Evolutionary conservation across 2,888 invertebrate genomes (phyloP).

Genomic region (Autographa gamma): DNA sequence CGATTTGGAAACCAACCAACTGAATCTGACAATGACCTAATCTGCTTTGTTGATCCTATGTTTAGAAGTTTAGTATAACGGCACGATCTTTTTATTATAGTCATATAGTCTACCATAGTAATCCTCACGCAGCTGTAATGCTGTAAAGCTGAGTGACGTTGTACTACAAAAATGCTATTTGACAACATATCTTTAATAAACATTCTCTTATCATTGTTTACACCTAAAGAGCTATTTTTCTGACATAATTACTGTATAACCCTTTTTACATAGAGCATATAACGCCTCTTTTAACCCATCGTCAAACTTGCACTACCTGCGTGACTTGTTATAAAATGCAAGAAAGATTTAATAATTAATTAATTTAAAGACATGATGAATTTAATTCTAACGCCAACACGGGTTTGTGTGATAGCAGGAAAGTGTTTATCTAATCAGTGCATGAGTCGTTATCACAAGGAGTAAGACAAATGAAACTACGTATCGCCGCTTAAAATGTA

Average conservation of each 20-base stretch:
- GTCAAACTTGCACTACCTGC: not conserved
- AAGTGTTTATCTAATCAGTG: constrained; percentile 35
- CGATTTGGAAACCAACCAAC: not conserved
- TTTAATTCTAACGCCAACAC: not conserved
- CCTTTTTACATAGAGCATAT: not conserved
- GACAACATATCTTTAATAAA: not conserved
- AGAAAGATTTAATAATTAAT: not conserved
- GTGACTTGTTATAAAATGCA: not conserved
- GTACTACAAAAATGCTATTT: not conserved
- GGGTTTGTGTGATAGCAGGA: constrained; percentile 5
- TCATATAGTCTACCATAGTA: not conserved
- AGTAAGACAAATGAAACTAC: constrained; percentile 33
- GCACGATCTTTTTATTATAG: not conserved
- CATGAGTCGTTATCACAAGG: constrained; percentile 34
- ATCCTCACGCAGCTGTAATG: not conserved
- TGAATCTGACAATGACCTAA: not conserved
- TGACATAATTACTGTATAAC: not conserved
- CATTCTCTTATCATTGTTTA: not conserved
- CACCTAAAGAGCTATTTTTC: not conserved
- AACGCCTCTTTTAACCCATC: not conserved
- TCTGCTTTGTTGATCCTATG: not conserved
- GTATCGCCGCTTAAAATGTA: constrained; percentile 19
- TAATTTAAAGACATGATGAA: not conserved
- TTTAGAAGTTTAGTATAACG: not conserved
- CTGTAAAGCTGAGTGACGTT: too few species aligned